These are phyloP conservation scores for Pteronotus mesoamericanus DNA, from an alignment of 2,797 vertebrate species.

Conservation along the genomic window DNA sequence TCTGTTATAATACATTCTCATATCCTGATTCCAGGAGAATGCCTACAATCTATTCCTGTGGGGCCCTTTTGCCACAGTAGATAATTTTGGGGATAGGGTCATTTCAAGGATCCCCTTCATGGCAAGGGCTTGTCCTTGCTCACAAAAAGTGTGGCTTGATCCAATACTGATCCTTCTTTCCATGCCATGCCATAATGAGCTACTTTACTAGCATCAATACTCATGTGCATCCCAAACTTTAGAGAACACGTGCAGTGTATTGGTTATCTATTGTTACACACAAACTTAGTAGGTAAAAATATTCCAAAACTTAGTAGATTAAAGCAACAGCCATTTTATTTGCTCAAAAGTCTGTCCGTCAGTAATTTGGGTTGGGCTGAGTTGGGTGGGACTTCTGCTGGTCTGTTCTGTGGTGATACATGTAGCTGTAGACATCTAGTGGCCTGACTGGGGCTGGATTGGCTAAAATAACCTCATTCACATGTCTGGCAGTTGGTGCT, in stretches of 20 bases:
- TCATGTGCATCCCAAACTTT: not conserved
- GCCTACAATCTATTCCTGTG: not conserved
- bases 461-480: not conserved
- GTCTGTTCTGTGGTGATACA: not conserved
- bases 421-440: not conserved
- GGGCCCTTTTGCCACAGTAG: not conserved
- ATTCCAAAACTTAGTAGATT: not conserved
- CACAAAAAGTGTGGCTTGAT: not conserved
- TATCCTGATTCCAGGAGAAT: not conserved
- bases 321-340: not conserved
- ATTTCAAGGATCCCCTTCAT: not conserved
- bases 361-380: not conserved
- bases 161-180: not conserved
- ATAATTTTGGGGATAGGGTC: not conserved
- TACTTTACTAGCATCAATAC: not conserved
- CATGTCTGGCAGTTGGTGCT: not conserved
- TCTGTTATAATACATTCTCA: not conserved
- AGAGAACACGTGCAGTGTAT: not conserved
- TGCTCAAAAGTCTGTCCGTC: not conserved
- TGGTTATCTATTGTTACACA: not conserved
- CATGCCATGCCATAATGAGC: not conserved
- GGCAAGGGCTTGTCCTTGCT: not conserved
- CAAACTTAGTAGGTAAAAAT: not conserved
- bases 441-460: not conserved
- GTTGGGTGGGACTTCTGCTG: not conserved